Evolutionary conservation across 1,140 invertebrate species (phyloP).

Genomic region (Caenorhabditis remanei): DNA sequence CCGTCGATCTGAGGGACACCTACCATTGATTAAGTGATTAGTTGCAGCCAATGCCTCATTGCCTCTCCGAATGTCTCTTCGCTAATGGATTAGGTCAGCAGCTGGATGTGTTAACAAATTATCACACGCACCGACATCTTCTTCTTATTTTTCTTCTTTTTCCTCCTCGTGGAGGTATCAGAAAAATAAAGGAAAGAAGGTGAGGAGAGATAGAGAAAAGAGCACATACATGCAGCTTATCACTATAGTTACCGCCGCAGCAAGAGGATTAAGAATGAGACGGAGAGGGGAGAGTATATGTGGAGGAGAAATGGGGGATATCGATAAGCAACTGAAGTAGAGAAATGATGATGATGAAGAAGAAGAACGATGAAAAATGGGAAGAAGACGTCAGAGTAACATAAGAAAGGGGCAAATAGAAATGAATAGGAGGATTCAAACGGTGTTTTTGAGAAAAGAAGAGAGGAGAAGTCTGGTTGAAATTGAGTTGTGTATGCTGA

Average conservation of each 20-base stretch:
- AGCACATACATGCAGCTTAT: not conserved
- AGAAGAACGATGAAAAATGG: not conserved
- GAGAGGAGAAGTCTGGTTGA: not conserved
- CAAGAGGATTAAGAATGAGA: conserved; percentile 34
- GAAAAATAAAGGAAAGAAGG: not conserved
- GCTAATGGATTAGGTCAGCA: conserved; percentile 50
- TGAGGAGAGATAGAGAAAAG: not conserved
- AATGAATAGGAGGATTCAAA: conserved; percentile 11
- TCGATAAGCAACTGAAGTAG: not conserved
- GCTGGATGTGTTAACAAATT: conserved; percentile 51
- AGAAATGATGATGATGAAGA: not conserved
- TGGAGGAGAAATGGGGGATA: not conserved
- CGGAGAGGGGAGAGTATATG: not conserved
- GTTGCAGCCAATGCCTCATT: conserved; percentile 29
- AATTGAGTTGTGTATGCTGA: conserved; percentile 50
- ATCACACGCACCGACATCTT: conserved; percentile 30
- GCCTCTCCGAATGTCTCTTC: not conserved
- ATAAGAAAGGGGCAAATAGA: not conserved
- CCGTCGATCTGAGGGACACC: not conserved
- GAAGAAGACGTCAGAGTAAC: conserved; percentile 16
- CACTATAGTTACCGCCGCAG: conserved; percentile 32
- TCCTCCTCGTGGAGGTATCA: conserved; percentile 17
- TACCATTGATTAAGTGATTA: conserved; percentile 55
- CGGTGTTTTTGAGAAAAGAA: not conserved
- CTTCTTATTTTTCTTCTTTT: not conserved